Evolutionary conservation across 2,113 vertebrate genomes (phyloP).

Genomic region (Anolis sagrei): DNA sequence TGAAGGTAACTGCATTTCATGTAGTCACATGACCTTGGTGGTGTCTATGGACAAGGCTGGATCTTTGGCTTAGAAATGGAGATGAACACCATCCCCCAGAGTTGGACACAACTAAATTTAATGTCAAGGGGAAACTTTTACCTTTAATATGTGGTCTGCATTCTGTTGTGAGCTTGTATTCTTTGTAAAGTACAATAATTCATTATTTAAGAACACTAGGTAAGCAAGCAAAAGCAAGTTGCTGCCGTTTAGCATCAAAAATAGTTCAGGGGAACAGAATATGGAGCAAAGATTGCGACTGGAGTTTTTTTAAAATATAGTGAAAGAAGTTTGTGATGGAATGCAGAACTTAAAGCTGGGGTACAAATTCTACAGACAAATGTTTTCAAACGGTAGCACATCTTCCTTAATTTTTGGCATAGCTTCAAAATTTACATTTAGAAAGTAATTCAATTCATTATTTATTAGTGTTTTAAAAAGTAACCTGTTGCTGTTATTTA

Average conservation of each 20-base stretch:
- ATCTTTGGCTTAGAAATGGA: no score
- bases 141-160: constrained; percentile 34
- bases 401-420: not conserved
- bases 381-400: not conserved
- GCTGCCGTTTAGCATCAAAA: not conserved
- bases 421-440: no score
- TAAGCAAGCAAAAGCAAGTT: not conserved
- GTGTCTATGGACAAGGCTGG: no score
- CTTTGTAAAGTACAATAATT: not conserved
- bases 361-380: not conserved
- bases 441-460: no score
- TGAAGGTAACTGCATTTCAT: no score
- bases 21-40: no score
- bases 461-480: no score
- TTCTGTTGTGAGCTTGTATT: not conserved
- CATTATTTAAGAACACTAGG: not conserved
- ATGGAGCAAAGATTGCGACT: not conserved
- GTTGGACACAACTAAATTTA: no score
- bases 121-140: no score
- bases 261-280: not conserved
- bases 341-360: not conserved
- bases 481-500: no score
- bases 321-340: not conserved
- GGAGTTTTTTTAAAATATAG: not conserved
- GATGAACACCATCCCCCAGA: no score